Base-by-base conservation (phyloP, 2,113 vertebrate species). In the Crocuta crocuta region DNA sequence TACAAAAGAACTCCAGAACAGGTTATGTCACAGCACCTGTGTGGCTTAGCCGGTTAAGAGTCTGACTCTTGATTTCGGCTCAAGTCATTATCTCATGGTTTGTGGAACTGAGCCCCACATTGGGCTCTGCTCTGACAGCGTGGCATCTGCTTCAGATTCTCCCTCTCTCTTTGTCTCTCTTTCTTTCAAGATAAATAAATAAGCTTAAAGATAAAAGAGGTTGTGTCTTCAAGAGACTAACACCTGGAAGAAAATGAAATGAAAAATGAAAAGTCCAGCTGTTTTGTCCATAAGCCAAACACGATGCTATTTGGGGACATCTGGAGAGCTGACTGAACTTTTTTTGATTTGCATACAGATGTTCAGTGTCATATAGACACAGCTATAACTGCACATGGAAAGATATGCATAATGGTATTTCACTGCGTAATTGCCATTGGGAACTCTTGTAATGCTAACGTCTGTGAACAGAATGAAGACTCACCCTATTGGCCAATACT, bases 321-420 rank as follows among this genome's bases (percentile, higher is more conserved):
- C 95, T 94, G 95, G 92, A 97, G 70, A 92, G 35, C 80, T 97
- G 65, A 92, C 48, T 88, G 71, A 87, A 90, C 53, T 94, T 97
- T 78, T 78, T 96, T 50, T 45, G 66, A 96, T 95, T 96, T 97
- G 91, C 81, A 74, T 89, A 81, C 91, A 95, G 95, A 94, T 97
- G 88, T 91, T 92, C 70, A 79, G 88, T 68, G 48, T 95, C 89
- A 91, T 48, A 55, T 13, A 97, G 78, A 65, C 50, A 93, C 45
- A 93, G 84, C 33, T 84, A 63, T 76, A 91, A 88, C 28, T 91
- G 81, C n/a, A 96, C 61, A 73, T 65, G 66, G 65, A 93, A 95
- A 90, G n/a, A 93, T 78, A 89, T 23, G 61, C 93, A 82, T 93
- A 87, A 91, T 82, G 82, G 11, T 86, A 94, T 95, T 92, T 93